phyloP scores from a whole-genome alignment of 2,113 vertebrate species.

The Falcunculus frontatus region DNA sequence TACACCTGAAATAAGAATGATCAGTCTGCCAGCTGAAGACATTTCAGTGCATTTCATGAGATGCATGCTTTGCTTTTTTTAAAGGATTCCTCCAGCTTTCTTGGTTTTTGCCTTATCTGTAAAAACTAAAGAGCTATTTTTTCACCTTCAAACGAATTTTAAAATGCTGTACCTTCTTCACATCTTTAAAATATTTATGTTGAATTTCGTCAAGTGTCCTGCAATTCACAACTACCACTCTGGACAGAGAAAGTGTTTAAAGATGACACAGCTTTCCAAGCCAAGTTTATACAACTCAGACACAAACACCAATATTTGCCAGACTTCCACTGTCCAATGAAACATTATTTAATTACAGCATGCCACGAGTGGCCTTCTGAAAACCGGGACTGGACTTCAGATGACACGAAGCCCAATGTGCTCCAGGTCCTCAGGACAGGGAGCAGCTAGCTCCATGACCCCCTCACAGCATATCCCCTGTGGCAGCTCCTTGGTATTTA shows the following conservation, averaged over 20 bases:
- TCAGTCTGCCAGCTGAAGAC: not conserved
- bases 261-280: slow-evolving; percentile 11
- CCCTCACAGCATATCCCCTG: not conserved
- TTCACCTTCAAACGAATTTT: not conserved
- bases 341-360: not conserved
- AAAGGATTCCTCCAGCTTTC: not conserved
- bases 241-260: not conserved
- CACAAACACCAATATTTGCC: not conserved
- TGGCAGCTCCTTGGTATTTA: not conserved
- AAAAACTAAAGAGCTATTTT: not conserved
- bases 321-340: not conserved
- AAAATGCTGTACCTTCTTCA: not conserved
- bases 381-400: not conserved
- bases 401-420: not conserved
- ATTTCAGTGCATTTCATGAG: not conserved
- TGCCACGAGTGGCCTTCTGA: not conserved
- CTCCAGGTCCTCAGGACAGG: not conserved
- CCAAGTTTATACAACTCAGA: slow-evolving; percentile 24
- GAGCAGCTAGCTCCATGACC: not conserved
- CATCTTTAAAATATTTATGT: not conserved
- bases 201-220: not conserved
- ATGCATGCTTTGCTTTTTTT: not conserved
- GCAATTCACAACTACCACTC: not conserved
- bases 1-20: not conserved
- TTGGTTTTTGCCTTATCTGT: not conserved